Evolutionary conservation across 2,113 vertebrate species (phyloP).

Genomic region (Lophura nycthemera): DNA sequence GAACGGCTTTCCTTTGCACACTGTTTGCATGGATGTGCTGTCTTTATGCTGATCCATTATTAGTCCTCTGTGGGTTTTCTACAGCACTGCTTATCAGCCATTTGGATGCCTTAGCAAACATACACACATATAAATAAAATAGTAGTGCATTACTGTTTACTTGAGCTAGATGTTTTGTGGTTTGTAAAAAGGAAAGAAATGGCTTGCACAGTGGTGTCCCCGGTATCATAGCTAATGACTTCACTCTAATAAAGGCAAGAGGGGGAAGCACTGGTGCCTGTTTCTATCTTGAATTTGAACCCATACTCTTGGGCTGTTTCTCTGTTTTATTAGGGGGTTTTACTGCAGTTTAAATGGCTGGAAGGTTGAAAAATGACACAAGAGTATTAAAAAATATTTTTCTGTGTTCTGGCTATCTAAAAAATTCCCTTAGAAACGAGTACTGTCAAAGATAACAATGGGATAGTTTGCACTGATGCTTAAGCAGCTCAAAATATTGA

Average conservation of each 20-base stretch:
- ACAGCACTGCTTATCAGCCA: not conserved
- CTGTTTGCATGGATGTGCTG: not conserved
- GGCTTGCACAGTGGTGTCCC: not conserved
- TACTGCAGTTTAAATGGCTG: not conserved
- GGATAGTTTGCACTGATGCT: not conserved
- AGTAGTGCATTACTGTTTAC: not conserved
- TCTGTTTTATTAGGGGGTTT: not conserved
- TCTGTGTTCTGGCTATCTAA: not conserved
- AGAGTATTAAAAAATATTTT: not conserved
- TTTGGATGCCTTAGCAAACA: not conserved
- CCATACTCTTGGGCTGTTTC: not conserved
- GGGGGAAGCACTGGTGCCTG: not conserved
- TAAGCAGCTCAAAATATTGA: slow-evolving; percentile 45
- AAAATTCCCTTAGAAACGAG: slow-evolving; percentile 26
- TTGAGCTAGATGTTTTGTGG: not conserved
- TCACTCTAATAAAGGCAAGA: not conserved
- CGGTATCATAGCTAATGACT: not conserved
- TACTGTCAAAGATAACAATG: slow-evolving; percentile 27
- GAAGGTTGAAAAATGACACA: not conserved
- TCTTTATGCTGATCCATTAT: not conserved
- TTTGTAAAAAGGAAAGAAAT: not conserved
- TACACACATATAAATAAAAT: not conserved
- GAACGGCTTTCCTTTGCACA: not conserved
- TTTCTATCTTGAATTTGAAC: not conserved
- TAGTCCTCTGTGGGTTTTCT: not conserved